A percentile compares a stretch with the other conserved stretches of the same genome.
phyloP scores from a whole-genome alignment of 1,140 invertebrate genomes.

The Philaenus spumarius region DNA sequence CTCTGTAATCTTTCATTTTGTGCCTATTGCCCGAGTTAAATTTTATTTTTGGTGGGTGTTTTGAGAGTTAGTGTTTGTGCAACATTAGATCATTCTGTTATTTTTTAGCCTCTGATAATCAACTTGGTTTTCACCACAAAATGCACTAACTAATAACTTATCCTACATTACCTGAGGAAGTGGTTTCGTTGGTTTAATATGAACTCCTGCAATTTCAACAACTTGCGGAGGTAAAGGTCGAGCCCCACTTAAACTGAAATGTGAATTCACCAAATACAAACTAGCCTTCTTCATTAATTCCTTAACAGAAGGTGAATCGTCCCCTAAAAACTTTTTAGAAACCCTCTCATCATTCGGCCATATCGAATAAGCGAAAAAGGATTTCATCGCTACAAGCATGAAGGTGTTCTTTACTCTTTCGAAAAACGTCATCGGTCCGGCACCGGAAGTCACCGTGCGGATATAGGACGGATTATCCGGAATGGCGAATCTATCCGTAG shows the following conservation, averaged over 20 bases:
- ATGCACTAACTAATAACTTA: no score
- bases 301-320: slow-evolving; percentile 36
- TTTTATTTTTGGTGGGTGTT: no score
- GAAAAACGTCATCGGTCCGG: slow-evolving; percentile 45
- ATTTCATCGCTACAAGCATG: background rate
- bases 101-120: no score
- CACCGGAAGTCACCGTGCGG: slow-evolving; percentile 7
- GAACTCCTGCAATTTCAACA: slow-evolving; percentile 42
- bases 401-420: slow-evolving; percentile 34
- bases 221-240: slow-evolving; percentile 36
- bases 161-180: slow-evolving; percentile 51
- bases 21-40: no score
- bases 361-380: background rate
- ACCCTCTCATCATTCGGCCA: background rate
- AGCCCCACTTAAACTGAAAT: slow-evolving; percentile 34
- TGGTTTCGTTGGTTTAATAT: slow-evolving; percentile 44
- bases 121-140: no score
- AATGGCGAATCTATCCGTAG: slow-evolving; percentile 37
- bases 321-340: slow-evolving; percentile 8
- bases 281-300: slow-evolving; percentile 39
- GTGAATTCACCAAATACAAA: slow-evolving; percentile 38
- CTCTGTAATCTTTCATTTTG: no score
- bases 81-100: no score
- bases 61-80: no score
- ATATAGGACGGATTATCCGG: slow-evolving; percentile 11